phyloP scores from a whole-genome alignment of 2,113 vertebrate species.

The Oreotrochilus melanogaster region DNA sequence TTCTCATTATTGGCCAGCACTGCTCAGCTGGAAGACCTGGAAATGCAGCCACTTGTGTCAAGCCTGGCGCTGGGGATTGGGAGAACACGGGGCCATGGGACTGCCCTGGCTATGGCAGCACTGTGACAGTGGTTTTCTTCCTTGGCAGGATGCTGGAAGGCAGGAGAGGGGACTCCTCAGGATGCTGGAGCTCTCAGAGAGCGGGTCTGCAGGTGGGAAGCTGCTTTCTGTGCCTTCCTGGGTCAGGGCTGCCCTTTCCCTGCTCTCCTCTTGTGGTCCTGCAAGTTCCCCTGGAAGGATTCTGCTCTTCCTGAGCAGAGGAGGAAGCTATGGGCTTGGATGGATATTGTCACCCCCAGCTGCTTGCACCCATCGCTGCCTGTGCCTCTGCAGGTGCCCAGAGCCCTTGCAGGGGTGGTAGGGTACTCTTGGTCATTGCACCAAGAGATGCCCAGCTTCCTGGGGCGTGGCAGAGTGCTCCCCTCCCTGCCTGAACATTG shows the following conservation, averaged over 20 bases:
- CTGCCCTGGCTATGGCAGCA: accelerated
- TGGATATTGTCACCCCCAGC: neutral
- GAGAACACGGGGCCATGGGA: accelerated
- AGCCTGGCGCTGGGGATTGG: neutral
- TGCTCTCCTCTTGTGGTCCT: neutral
- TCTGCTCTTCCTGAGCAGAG: neutral
- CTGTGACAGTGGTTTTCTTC: slow-evolving; percentile 10
- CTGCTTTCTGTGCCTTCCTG: neutral
- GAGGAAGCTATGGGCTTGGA: neutral
- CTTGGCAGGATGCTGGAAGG: slow-evolving; percentile 48
- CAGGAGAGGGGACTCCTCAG: slow-evolving; percentile 74
- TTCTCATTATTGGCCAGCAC: accelerated
- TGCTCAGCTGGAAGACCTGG: neutral
- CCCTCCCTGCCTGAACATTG: neutral
- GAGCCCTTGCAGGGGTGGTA: neutral
- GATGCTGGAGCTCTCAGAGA: slow-evolving; percentile 80
- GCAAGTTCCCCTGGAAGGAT: neutral
- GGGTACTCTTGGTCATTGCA: neutral
- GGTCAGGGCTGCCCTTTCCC: neutral
- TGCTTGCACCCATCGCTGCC: neutral
- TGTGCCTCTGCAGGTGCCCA: no score
- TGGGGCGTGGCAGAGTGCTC: neutral
- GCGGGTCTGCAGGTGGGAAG: slow-evolving; percentile 72
- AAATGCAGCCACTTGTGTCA: neutral
- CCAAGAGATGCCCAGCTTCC: neutral